Percentiles rank a stretch among this genome's conserved stretches.
phyloP scores from a whole-genome alignment of 2,888 invertebrate genomes.

The Diaperis boleti region DNA sequence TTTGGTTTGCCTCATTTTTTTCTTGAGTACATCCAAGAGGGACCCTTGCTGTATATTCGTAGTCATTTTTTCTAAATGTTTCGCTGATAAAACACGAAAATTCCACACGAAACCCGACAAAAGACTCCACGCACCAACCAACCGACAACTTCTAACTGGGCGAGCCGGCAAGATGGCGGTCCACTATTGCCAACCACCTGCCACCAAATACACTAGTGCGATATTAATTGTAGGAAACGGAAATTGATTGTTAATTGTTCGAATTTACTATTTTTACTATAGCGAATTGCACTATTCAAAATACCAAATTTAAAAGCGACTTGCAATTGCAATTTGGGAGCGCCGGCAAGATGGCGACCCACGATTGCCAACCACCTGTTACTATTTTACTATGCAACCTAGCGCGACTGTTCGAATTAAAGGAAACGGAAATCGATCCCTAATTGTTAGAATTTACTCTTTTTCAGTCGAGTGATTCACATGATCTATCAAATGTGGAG shows the following conservation, averaged over 20 bases:
- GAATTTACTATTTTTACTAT: no score
- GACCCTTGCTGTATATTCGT: slow-evolving; percentile 92
- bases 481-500: neutral
- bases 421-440: slow-evolving; percentile 12
- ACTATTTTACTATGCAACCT: neutral
- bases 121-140: slow-evolving; percentile 43
- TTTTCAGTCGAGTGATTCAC: neutral
- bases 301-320: no score
- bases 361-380: slow-evolving; percentile 56
- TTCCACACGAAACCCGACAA: slow-evolving; percentile 16
- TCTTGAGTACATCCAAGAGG: slow-evolving; percentile 96
- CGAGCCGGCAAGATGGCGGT: slow-evolving; percentile 66
- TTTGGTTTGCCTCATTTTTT: slow-evolving; percentile 99
- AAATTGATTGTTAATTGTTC: neutral
- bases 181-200: slow-evolving; percentile 57
- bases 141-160: slow-evolving; percentile 59
- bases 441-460: slow-evolving; percentile 2
- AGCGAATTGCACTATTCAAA: no score
- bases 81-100: neutral
- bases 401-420: neutral
- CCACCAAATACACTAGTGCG: slow-evolving; percentile 29
- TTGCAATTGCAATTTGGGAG: slow-evolving; percentile 62
- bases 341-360: slow-evolving; percentile 65
- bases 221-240: neutral
- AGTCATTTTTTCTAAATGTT: slow-evolving; percentile 74